Base-by-base conservation (phyloP, 1,140 invertebrate genomes). In the Drosophila nikananu region DNA sequence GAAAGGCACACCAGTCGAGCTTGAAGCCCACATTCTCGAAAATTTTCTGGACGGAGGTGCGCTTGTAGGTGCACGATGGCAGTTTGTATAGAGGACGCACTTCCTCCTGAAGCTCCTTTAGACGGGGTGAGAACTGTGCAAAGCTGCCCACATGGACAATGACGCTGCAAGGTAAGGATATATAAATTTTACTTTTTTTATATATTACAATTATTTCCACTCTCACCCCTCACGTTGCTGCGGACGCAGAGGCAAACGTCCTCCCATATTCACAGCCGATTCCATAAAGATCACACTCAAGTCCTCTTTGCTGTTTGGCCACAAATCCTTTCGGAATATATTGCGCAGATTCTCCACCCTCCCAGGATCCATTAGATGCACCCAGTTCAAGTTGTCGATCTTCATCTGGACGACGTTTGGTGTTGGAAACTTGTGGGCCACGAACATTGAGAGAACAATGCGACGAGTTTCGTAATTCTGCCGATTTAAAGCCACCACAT, bases 1-100 rank as follows among this genome's bases (percentile, higher is more conserved):
- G 94, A 89, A 98, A 98, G 55, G 96, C 96, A 83, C 97, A 98
- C 98, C 97, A 98, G 92, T 98, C 97, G 19, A 98, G 91, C 37
- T 95, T 94, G 81, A 98, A 96, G 13, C 95, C 95, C 21, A 95
- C 95, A 64, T 96, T 95, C 76, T 97, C 94, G 92, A 98, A 98
- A 25, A 96, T 94, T 81, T 96, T 95, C 91, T 98, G 97, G 0
- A 97, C 97, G 0, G 96, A 96, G 0, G 97, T 98, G 73, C 96
- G 94, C 91, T 98, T 98, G 81, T 97, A 97, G 0, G 97, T 97
- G 86, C 97, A 98, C 9, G 95, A 94, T 0, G 95, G 95, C 15
- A 96, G 91, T 80, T 96, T 97, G 83, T 95, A 96, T 0, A 98
- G 91, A 0, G 97, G 97, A 54, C 95, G 95, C 0, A 98, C 96